Base-by-base conservation (phyloP, 2,888 invertebrate species). In the Empis stercorea region DNA sequence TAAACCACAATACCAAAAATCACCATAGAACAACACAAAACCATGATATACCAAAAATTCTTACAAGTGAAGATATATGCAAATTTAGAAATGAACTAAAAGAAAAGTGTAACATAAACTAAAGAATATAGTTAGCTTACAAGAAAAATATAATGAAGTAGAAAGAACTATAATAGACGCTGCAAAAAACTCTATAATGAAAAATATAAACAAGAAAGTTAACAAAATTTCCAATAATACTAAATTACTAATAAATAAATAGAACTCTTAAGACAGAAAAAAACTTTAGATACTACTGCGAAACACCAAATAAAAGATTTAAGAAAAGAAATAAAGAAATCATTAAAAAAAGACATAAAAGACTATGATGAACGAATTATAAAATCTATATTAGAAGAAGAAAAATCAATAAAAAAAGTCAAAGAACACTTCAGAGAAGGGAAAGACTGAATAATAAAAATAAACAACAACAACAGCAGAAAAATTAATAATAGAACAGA, bases 401-500 rank as follows among this genome's bases (percentile, higher is more conserved):
- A 44, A 16, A 36, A 36, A 44, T 44, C 44, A 20, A 20, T 44
- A 10, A 44, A 36, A 37, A 44, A 44, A 44, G 23, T 36, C 20
- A 44, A 44, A 44, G 23, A 44, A 44, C 44, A 44, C 23, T 44
- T 39, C n/a, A 34, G 36, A 1, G 32, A 47, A 43, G 42, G 43
- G 6, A 23, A 36, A 23, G 37, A 32, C 4, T 32, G 32, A 9
- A 32, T 32, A 13, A 32, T 32, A 13, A 30, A 30, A n/a, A n/a
- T n/a, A n/a, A n/a, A n/a, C n/a, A n/a, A n/a, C n/a, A n/a, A n/a
- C n/a, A n/a, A n/a, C n/a, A n/a, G n/a, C n/a, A n/a, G n/a, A n/a
- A n/a, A n/a, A n/a, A n/a, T n/a, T n/a, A n/a, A n/a, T n/a, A n/a
- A n/a, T n/a, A n/a, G n/a, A n/a, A n/a, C n/a, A n/a, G n/a, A n/a